Evolutionary conservation across 2,113 vertebrate species (phyloP).

Genomic region (Lethenteron camtschaticum): DNA sequence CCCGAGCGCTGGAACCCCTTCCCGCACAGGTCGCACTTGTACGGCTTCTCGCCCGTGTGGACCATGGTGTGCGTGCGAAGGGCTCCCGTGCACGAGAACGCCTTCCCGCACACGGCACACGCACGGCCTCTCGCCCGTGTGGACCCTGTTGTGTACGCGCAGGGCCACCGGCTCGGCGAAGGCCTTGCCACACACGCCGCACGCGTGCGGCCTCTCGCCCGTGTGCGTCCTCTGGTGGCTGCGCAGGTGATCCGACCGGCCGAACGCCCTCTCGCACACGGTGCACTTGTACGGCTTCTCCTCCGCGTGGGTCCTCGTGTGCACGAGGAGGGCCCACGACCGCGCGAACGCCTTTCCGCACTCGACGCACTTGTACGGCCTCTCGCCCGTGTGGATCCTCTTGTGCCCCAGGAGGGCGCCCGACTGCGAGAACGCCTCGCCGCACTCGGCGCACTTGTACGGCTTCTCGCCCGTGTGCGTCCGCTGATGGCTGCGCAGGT

Average conservation of each 20-base stretch:
- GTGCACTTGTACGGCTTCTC: conserved; percentile 4
- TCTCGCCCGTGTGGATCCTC: conserved; percentile 5
- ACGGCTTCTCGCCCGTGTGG: neutral
- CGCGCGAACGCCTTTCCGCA: conserved; percentile 2
- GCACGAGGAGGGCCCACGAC: neutral
- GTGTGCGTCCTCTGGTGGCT: neutral
- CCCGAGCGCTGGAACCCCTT: neutral
- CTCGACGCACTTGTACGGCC: neutral
- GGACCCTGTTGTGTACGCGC: neutral
- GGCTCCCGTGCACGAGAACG: neutral
- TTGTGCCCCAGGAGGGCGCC: neutral
- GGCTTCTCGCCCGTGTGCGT: conserved; percentile 5
- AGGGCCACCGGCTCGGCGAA: conserved; percentile 1
- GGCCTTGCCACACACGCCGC: neutral
- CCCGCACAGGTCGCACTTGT: neutral
- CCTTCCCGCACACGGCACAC: conserved; percentile 1
- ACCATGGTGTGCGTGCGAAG: conserved; percentile 1
- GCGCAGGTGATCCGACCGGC: neutral
- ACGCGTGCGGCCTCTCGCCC: neutral
- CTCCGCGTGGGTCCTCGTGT: conserved; percentile 5
- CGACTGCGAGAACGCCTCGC: neutral
- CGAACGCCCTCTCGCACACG: neutral
- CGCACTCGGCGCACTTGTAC: conserved; percentile 1
- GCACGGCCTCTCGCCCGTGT: conserved; percentile 4
- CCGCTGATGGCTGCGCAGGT: neutral